Percentiles rank a stretch among this genome's conserved stretches.
Conservation (phyloP, 2,113 vertebrate species). For the Falco punctatus region DNA sequence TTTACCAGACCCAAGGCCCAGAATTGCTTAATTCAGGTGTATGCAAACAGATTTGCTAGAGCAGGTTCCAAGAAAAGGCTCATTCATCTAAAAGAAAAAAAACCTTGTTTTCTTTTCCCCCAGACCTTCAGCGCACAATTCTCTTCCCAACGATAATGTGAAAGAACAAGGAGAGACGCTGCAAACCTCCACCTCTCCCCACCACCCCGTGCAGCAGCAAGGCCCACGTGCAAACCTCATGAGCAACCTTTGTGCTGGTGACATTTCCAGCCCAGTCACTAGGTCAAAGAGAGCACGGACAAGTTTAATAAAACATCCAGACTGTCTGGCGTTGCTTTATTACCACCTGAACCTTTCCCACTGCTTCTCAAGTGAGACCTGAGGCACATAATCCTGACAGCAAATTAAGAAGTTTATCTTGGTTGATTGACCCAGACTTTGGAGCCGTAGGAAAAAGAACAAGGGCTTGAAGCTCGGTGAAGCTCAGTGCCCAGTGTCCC, state of each 20-base stretch:
- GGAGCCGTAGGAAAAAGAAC: background rate
- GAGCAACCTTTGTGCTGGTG: conserved; percentile 33
- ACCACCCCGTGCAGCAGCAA: background rate
- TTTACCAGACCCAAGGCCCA: background rate
- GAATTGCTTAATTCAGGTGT: background rate
- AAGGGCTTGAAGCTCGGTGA: background rate
- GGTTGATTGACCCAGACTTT: conserved; percentile 56
- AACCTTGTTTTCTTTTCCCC: background rate
- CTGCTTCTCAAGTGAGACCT: conserved; percentile 30
- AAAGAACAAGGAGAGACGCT: background rate
- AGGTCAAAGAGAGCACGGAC: background rate
- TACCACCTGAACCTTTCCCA: conserved; percentile 53
- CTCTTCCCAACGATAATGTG: background rate
- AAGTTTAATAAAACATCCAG: conserved; percentile 51
- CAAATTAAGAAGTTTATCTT: conserved; percentile 35
- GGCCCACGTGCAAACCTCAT: background rate
- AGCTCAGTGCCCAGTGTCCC: background rate
- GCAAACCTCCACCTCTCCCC: background rate
- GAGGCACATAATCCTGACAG: conserved; percentile 14
- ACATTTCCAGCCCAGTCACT: conserved; percentile 40
- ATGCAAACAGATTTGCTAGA: background rate
- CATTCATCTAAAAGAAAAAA: background rate
- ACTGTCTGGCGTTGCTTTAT: conserved; percentile 45
- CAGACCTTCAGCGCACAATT: background rate
- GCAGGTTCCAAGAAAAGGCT: background rate